Base-by-base conservation (phyloP, 2,888 invertebrate genomes). In the Caenorhabditis angaria region DNA sequence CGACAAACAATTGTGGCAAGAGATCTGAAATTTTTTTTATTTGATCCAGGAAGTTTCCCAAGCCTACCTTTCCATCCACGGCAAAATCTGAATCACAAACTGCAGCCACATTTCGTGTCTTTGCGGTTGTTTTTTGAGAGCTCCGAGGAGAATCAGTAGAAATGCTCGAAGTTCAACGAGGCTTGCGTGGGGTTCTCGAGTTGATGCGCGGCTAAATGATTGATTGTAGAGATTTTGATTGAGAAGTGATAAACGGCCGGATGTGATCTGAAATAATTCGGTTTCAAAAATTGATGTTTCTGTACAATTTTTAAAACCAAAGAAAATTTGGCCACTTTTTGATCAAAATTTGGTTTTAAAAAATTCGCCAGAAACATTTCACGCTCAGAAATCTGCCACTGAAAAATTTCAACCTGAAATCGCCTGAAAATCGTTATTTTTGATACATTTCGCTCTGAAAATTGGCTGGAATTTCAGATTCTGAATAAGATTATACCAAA, bases 81-180 rank as follows among this genome's bases (percentile, higher is more conserved):
- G 94, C 48, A 94, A 89, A 62, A 93, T 92, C 27, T 92, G 92
- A 0, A 93, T 93, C 10, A 94, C 91, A 88, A 94, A 90, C 72
- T 92, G 91, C 35, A 94, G 91, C 94, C 94, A 94, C 84, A 93
- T 92, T 76, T 92, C 92, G 88, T 94, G 94, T 18, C 84, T 63
- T 29, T 78, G 78, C 8, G 85, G 83, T 35, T 78, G 76, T 24
- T 77, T 72, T 84, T 93, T 92, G 64, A 94, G 88, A 4, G 94
- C 93, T 83, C 92, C 92, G 80, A 93, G 89, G 59, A 94, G 91
- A 29, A 93, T 92, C 24, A 93, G 91, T 32, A 94, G 89, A 87
- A 94, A 94, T 91, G 94, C 93, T 29, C 93, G 92, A 87, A 94
- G 93, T 85, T 93, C 93, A 28, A 83, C 85, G 22, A 89, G 87